Evolutionary conservation across 1,140 invertebrate genomes (phyloP).

Genomic region (Ctenoplectra terminalis): DNA sequence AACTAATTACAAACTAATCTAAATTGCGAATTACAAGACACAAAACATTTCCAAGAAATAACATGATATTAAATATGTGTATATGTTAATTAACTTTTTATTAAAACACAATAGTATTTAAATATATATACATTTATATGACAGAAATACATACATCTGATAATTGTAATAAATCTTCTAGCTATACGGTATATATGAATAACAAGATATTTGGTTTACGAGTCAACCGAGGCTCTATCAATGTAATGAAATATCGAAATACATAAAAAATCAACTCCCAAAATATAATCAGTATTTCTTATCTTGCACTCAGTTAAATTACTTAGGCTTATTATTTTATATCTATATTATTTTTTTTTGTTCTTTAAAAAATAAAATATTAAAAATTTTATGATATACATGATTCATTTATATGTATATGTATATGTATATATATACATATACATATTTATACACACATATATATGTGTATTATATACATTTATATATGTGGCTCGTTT

Average conservation of each 20-base stretch:
- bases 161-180: slow-evolving; percentile 50
- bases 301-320: slow-evolving; percentile 54
- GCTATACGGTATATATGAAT: slow-evolving; percentile 40
- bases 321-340: slow-evolving; percentile 43
- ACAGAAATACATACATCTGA: slow-evolving; percentile 47
- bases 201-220: slow-evolving; percentile 47
- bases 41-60: slow-evolving; percentile 33
- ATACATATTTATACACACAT: too few species aligned
- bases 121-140: slow-evolving; percentile 53
- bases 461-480: neutral
- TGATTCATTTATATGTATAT: slow-evolving; percentile 1
- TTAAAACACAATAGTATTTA: slow-evolving; percentile 49
- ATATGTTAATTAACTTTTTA: slow-evolving; percentile 55
- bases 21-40: slow-evolving; percentile 32
- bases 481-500: slow-evolving; percentile 20
- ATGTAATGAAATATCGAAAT: slow-evolving; percentile 55
- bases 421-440: neutral
- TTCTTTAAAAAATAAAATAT: slow-evolving; percentile 18
- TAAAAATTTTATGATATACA: slow-evolving; percentile 11
- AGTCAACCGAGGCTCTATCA: slow-evolving; percentile 37
- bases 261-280: slow-evolving; percentile 45
- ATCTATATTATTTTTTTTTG: slow-evolving; percentile 5
- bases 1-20: slow-evolving; percentile 52
- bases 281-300: slow-evolving; percentile 59
- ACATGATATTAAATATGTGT: slow-evolving; percentile 34